Evolutionary conservation across 2,113 vertebrate species (phyloP).

Genomic region (Aldabrachelys gigantea): DNA sequence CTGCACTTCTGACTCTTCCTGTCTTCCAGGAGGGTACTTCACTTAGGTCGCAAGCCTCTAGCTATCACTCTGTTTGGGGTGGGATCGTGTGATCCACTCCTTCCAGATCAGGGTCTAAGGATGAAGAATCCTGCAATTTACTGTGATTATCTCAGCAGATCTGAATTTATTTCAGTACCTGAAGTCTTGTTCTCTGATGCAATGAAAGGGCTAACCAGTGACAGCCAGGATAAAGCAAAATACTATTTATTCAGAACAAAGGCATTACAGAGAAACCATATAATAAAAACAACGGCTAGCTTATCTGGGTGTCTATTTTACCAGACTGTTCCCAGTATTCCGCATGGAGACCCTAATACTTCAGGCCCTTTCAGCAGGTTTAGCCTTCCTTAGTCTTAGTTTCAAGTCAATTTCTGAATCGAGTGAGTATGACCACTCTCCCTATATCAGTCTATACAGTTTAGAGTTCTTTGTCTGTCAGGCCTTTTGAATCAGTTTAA

Average conservation of each 20-base stretch:
- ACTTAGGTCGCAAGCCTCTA: background rate
- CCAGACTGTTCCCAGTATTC: background rate
- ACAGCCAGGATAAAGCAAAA: background rate
- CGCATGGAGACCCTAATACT: background rate
- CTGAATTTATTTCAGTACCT: background rate
- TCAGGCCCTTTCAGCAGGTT: background rate
- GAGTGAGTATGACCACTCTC: background rate
- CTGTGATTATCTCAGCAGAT: background rate
- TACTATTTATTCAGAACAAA: background rate
- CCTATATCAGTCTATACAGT: background rate
- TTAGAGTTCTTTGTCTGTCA: background rate
- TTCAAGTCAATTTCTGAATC: background rate
- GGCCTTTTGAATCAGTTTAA: background rate
- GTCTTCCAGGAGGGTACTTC: background rate
- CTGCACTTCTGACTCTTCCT: background rate
- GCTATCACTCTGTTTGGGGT: background rate
- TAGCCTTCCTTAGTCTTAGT: background rate
- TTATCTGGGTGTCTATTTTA: background rate
- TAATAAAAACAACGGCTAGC: background rate
- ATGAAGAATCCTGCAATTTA: background rate
- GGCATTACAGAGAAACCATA: background rate
- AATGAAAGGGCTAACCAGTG: background rate
- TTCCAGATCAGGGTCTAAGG: background rate
- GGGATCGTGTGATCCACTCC: background rate
- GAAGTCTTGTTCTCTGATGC: background rate